A percentile compares a stretch with the other conserved stretches of the same genome.
Conservation (phyloP, 2,113 vertebrate species). For the Prochilodus magdalenae region DNA sequence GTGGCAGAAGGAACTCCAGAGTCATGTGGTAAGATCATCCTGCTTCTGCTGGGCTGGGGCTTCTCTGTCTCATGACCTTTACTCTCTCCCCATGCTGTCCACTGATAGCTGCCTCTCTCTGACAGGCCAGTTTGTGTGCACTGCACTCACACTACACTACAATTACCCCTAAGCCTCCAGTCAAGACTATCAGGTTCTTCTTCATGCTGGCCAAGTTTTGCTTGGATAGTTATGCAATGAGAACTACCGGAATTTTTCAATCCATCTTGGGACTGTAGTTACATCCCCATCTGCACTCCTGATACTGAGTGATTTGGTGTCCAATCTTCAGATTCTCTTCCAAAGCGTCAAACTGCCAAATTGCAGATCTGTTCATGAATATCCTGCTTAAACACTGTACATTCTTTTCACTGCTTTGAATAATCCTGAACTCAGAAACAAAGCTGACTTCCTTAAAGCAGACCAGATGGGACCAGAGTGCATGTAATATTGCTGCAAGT, state of each 20-base stretch:
- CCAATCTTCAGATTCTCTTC: not conserved
- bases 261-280: not conserved
- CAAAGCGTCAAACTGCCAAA: not conserved
- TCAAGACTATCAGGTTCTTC: not conserved
- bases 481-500: not conserved
- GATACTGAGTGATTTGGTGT: not conserved
- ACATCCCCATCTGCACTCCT: not conserved
- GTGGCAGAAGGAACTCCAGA: constrained; percentile 94
- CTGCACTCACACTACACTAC: too few relatives aligned
- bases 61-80: not conserved
- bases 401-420: not conserved
- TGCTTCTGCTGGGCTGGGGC: constrained; percentile 59
- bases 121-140: not conserved
- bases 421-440: not conserved
- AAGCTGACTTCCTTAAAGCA: not conserved
- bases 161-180: not conserved
- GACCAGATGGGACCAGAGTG: not conserved
- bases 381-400: not conserved
- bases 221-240: not conserved
- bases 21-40: constrained; percentile 90
- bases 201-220: not conserved
- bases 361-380: not conserved
- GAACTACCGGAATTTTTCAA: not conserved
- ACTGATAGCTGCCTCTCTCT: too few relatives aligned
- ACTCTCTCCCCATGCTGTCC: not conserved